Conservation (phyloP, 2,113 vertebrate genomes). For the Indicator indicator region DNA sequence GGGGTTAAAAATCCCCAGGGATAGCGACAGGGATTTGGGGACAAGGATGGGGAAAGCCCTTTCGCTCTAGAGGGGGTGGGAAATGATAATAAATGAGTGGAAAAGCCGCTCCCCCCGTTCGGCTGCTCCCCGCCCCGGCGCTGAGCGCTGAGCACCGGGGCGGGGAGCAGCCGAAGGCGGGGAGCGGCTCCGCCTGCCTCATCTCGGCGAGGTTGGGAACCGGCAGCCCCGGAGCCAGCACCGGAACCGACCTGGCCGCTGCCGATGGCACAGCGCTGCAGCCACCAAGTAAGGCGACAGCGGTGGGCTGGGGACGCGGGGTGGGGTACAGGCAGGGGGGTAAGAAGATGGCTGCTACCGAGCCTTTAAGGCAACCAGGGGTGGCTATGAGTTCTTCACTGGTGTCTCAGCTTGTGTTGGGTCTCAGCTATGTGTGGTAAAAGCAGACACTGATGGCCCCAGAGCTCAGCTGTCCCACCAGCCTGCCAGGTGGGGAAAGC, state of each 20-base stretch:
- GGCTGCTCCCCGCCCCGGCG: background rate
- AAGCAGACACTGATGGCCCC: background rate
- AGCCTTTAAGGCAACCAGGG: background rate
- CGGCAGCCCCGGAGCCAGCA: background rate
- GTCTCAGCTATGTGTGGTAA: background rate
- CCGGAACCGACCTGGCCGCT: background rate
- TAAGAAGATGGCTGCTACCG: background rate
- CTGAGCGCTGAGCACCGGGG: background rate
- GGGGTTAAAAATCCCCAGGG: background rate
- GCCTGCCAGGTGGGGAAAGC: background rate
- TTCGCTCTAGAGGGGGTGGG: background rate
- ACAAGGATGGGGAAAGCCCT: background rate
- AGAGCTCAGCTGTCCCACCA: background rate
- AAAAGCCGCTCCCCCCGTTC: background rate
- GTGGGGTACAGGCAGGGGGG: too few relatives aligned
- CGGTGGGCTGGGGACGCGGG: background rate
- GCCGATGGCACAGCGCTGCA: background rate
- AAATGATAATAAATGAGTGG: background rate
- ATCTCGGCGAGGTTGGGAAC: background rate
- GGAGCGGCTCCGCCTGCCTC: too few relatives aligned
- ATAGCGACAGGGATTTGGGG: background rate
- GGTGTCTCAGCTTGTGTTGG: background rate
- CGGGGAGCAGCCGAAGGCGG: too few relatives aligned
- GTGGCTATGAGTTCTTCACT: accelerated
- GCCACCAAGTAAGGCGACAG: conserved; percentile 7